phyloP scores from a whole-genome alignment of 2,113 vertebrate genomes.

The Cololabis saira region DNA sequence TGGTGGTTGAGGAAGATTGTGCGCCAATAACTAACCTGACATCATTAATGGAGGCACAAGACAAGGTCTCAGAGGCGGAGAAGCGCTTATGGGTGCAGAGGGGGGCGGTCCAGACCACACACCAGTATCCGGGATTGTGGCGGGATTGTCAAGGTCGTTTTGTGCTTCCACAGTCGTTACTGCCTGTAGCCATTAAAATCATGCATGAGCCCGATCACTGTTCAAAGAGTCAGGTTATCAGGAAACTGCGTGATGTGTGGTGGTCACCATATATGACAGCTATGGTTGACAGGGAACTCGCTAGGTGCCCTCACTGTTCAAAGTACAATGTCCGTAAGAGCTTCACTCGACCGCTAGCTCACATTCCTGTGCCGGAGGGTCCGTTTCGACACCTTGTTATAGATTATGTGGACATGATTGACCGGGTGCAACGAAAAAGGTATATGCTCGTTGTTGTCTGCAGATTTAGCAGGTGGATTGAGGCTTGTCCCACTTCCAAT shows the following conservation, averaged over 20 bases:
- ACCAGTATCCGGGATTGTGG: too few relatives aligned
- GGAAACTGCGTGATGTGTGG: neutral
- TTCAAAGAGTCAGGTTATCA: neutral
- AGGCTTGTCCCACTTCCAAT: neutral
- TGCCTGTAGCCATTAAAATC: too few relatives aligned
- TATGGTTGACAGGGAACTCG: neutral
- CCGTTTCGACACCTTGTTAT: neutral
- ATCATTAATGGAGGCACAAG: too few relatives aligned
- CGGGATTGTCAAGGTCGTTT: neutral
- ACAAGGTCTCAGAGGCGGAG: too few relatives aligned
- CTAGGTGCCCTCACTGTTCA: neutral
- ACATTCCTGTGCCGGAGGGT: neutral
- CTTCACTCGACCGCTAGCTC: neutral
- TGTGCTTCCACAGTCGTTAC: neutral
- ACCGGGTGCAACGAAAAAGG: neutral
- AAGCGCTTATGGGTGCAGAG: too few relatives aligned
- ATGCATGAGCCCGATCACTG: neutral
- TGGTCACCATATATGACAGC: neutral
- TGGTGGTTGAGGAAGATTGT: too few relatives aligned
- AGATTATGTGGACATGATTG: neutral
- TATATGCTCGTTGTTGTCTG: neutral
- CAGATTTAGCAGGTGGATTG: too few relatives aligned
- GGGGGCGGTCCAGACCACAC: too few relatives aligned
- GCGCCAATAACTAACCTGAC: too few relatives aligned
- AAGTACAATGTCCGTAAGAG: neutral